Base-by-base conservation (phyloP, 2,797 vertebrate species). In the Odontamblyopus rebecca region DNA sequence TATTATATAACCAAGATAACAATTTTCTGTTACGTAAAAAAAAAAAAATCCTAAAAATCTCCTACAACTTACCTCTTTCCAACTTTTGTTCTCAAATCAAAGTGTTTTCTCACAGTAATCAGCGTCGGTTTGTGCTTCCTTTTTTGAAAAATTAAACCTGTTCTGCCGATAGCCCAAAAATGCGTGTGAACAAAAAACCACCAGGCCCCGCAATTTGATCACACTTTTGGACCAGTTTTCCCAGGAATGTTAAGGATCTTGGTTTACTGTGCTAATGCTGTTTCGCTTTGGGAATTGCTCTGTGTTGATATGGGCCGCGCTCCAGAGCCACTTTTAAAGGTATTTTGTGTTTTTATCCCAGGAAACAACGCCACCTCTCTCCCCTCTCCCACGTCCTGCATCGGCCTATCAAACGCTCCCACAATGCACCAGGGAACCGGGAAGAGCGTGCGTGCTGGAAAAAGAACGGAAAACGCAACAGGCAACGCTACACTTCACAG, bases 301-400 rank as follows among this genome's bases (percentile, higher is more conserved):
- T 72, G 79, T 89, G 87, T 90, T 91, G 88, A 88, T 88, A 85
- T 81, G 89, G 91, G 91, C 88, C 48, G 54, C 6, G 66, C 77
- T 90, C 91, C 91, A 93, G 85, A 90, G 85, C 85, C 89, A 92
- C 88, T 90, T 88, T 79, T 79, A 88, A 92, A 91, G 90, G 91
- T 93, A 92, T 48, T 48, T 48, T 88, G 90, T 80, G 83, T 84
- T 86, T 88, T 89, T 74, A 74, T 84, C 78, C 91, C 92, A 48
- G 44, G 44, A 48, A 48, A 48, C 12, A 16, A 48, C 44, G 89
- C 83, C 88, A 88, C 89, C 89, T 90, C 89, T 75, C 88, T 82
- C 84, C 84, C 69, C 75, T 90, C 89, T 88, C 85, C 89, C 88
- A 89, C 83, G 83, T 88, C 86, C 87, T 76, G 70, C 81, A 85